phyloP scores from a whole-genome alignment of 2,888 invertebrate species.

The Campoplex capitator region DNA sequence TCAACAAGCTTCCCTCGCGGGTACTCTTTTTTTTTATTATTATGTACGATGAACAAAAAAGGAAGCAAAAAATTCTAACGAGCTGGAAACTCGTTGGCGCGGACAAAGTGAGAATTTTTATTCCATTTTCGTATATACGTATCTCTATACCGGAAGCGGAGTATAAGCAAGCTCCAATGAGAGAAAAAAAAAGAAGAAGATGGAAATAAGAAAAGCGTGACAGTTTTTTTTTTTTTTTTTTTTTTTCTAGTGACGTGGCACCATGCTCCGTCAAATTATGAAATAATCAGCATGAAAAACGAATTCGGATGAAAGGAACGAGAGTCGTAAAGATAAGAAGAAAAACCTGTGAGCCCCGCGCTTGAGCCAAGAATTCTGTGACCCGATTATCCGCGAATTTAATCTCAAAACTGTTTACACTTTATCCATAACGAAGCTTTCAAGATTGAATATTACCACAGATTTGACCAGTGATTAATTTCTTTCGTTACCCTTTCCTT shows the following conservation, averaged over 20 bases:
- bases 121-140: slow-evolving; percentile 4
- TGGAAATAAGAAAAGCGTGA: not conserved
- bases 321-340: slow-evolving; percentile 8
- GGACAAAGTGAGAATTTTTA: slow-evolving; percentile 45
- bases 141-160: not conserved
- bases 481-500: no score
- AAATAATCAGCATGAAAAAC: slow-evolving; percentile 61
- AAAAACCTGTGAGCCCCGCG: not conserved
- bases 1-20: slow-evolving; percentile 58
- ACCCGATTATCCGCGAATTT: not conserved
- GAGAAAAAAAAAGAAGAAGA: slow-evolving; percentile 4
- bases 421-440: not conserved
- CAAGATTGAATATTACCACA: not conserved
- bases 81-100: slow-evolving; percentile 63
- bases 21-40: slow-evolving; percentile 45
- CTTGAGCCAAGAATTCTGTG: slow-evolving; percentile 2
- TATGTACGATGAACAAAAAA: slow-evolving; percentile 16
- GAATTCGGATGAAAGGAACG: slow-evolving; percentile 24
- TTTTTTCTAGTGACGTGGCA: slow-evolving; percentile 5
- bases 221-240: not conserved
- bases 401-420: not conserved
- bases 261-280: slow-evolving; percentile 59
- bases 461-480: not conserved
- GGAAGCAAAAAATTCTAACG: slow-evolving; percentile 48
- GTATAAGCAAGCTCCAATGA: slow-evolving; percentile 6